These are phyloP conservation scores for Drosophila borborema DNA, from an alignment of 2,888 invertebrate species.

Conservation along the genomic window DNA sequence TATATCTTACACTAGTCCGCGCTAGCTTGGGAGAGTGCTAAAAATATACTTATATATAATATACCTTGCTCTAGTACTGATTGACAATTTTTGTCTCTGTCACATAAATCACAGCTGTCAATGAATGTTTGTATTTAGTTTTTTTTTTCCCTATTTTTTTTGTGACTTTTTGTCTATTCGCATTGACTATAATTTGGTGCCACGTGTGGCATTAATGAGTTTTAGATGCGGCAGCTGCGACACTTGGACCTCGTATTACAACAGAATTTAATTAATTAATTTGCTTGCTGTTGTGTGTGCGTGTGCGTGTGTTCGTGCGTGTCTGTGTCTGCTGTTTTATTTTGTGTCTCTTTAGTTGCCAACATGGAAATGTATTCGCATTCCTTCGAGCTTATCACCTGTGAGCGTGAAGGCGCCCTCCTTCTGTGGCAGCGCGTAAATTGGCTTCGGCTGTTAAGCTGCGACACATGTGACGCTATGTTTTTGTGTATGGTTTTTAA, in stretches of 20 bases:
- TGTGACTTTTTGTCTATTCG: constrained; percentile 5
- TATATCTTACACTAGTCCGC: background rate
- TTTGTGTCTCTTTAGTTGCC: constrained; percentile 28
- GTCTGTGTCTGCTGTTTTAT: background rate
- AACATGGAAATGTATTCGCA: constrained; percentile 29
- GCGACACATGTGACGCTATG: constrained; percentile 40
- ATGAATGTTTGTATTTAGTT: constrained; percentile 34
- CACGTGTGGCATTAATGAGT: constrained; percentile 68
- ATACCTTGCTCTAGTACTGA: background rate
- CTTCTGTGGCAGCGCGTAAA: background rate
- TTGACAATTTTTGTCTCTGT: background rate
- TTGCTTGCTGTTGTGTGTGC: constrained; percentile 53
- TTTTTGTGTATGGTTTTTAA: constrained; percentile 47
- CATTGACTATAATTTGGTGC: constrained; percentile 32
- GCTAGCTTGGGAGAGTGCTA: background rate
- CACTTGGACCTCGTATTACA: constrained; percentile 56
- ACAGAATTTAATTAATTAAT: constrained; percentile 76
- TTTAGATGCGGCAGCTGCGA: constrained; percentile 73
- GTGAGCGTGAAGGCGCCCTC: background rate
- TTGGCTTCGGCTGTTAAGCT: constrained; percentile 15
- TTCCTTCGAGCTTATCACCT: constrained; percentile 30
- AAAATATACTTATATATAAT: constrained; percentile 3
- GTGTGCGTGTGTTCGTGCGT: background rate
- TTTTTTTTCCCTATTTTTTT: background rate
- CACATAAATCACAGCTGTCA: constrained; percentile 72